Conservation (phyloP, 2,888 invertebrate genomes). For the Eilema sororculum region DNA sequence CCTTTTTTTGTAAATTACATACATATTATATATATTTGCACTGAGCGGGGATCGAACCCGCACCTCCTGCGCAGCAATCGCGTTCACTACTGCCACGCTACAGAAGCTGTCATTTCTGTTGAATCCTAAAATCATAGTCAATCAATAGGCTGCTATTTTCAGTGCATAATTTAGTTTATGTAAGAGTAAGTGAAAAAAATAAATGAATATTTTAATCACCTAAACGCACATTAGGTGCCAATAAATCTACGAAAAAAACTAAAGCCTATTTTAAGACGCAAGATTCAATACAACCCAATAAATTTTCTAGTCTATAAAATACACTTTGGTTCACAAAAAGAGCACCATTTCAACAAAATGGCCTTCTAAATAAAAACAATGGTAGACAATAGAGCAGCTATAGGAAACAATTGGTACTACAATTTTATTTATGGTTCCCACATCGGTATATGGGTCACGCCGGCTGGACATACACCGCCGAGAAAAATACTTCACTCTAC, state of each 20-base stretch:
- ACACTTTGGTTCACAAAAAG: conserved; percentile 46
- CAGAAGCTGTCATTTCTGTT: no score
- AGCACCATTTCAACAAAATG: conserved; percentile 58
- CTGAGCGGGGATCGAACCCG: no score
- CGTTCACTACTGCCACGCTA: no score
- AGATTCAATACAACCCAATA: conserved; percentile 21
- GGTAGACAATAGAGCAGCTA: conserved; percentile 66
- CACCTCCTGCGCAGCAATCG: no score
- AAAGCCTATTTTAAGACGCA: neutral
- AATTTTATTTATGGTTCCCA: conserved; percentile 78
- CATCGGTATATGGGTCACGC: conserved; percentile 66
- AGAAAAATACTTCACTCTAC: conserved; percentile 29
- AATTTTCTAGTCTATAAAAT: conserved; percentile 43
- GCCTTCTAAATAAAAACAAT: conserved; percentile 61
- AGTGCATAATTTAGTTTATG: no score
- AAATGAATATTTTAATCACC: neutral
- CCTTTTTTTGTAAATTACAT: no score
- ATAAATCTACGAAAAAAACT: neutral
- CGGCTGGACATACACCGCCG: conserved; percentile 37
- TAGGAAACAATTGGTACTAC: conserved; percentile 78
- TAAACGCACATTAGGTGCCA: neutral
- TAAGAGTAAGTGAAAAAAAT: no score
- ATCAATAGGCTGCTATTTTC: no score
- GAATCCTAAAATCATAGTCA: no score
- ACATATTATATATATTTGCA: no score